Base-by-base conservation (phyloP, 2,888 invertebrate genomes). In the Troides oblongomaculatus region DNA sequence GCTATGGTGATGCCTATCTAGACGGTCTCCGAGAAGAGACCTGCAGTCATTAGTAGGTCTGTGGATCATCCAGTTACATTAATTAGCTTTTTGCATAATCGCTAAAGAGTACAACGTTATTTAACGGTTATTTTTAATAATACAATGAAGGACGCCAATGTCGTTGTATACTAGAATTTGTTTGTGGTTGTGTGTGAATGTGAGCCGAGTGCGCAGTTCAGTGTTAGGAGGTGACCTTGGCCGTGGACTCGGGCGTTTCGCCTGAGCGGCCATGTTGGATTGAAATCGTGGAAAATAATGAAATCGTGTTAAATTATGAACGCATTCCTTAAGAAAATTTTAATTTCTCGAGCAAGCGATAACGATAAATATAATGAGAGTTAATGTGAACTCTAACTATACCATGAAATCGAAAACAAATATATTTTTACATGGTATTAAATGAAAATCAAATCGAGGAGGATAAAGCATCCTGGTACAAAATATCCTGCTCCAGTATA, bases 211-310 rank as follows among this genome's bases (percentile, higher is more conserved):
- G 86, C 89, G 87, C 84, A 88, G 86, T 89, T 89, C 84, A 84
- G 85, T 89, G 88, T 88, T 85, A 86, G 84, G 77, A 86, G 84
- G 77, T 87, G 91, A 90, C 92, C 92, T 92, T 92, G 92, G 82
- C 91, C 90, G 83, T 92, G 91, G 90, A 91, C 87, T 89, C 73
- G 87, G 85, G 86, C 86, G 90, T 84, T 87, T 83, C 88, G 89
- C 90, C 86, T 82, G 83, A 84, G 84, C 85, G 84, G 84, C 89
- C 89, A 88, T 87, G 85, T 85, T 87, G 85, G 83, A 87, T 85
- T 83, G 77, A 79, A 83, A 85, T 82, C 81, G 83, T 80, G 81
- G 81, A 87, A 84, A 84, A 79, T 87, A 84, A 86, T 87, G 81
- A 83, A 89, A 88, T 86, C 87, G 80, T 85, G 83, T 86, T 80